Evolutionary conservation across 2,797 vertebrate species (phyloP).

Genomic region (Galago senegalensis): DNA sequence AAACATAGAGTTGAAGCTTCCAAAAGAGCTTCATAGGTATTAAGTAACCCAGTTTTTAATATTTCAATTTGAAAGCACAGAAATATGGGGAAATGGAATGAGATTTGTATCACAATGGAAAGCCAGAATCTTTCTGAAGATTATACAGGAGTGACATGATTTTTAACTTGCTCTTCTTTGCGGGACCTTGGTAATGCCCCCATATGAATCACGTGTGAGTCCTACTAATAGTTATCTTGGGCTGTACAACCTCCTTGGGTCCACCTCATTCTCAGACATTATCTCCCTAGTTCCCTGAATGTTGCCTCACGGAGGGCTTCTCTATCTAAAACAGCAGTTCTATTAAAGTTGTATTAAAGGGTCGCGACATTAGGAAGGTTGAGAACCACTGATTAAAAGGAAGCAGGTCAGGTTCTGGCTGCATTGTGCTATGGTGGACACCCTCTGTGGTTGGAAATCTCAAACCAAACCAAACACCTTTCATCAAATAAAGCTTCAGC

Average conservation of each 20-base stretch:
- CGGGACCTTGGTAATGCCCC: too few species aligned
- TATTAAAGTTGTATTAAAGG: too few species aligned
- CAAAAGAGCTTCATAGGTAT: not conserved
- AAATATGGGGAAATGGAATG: not conserved
- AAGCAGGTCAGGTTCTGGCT: not conserved
- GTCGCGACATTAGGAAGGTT: too few species aligned
- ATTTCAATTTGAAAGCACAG: not conserved
- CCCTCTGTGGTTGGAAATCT: not conserved
- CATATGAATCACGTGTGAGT: not conserved
- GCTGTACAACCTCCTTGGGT: not conserved
- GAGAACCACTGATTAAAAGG: not conserved
- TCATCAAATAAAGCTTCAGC: not conserved
- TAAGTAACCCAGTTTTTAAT: not conserved
- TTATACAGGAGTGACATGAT: too few species aligned
- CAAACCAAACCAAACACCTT: not conserved
- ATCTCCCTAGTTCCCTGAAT: not conserved
- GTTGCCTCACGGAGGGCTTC: not conserved
- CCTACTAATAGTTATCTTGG: not conserved
- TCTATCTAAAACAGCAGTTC: not conserved
- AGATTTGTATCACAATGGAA: not conserved
- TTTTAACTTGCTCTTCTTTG: not conserved
- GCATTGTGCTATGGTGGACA: accelerated
- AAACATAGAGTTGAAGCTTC: not conserved
- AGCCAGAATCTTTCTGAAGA: slow-evolving; percentile 10
- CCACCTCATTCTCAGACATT: not conserved